A percentile compares a stretch with the other conserved stretches of the same genome.
These are phyloP conservation scores for Drosophila siamana DNA, from an alignment of 2,888 invertebrate species.

Conservation along the genomic window DNA sequence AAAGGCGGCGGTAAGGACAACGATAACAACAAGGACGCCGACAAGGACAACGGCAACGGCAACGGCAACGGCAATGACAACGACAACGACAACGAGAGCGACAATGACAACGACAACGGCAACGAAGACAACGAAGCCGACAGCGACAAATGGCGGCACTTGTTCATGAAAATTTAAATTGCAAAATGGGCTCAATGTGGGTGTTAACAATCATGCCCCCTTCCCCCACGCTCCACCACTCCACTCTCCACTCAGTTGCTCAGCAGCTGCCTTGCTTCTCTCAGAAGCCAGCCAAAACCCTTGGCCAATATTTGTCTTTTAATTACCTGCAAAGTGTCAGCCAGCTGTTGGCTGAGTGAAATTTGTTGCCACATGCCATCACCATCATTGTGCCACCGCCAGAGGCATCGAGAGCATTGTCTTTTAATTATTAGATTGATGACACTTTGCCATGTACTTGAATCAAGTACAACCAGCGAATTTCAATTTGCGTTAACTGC, in stretches of 20 bases:
- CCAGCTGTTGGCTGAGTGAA: constrained; percentile 51
- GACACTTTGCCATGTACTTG: constrained; percentile 10
- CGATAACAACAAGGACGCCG: constrained; percentile 4
- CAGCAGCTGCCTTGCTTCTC: too few relatives aligned
- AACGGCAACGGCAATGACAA: constrained; percentile 3
- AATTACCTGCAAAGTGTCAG: constrained; percentile 73
- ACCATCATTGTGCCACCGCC: neutral
- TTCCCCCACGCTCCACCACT: neutral
- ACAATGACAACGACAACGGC: constrained; percentile 25
- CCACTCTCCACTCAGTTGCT: too few relatives aligned
- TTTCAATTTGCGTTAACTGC: constrained; percentile 4
- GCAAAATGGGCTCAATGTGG: constrained; percentile 74
- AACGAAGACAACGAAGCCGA: constrained; percentile 50
- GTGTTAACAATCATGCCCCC: constrained; percentile 48
- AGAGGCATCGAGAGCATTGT: constrained; percentile 13
- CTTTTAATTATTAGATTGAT: constrained; percentile 53
- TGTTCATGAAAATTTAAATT: constrained; percentile 81
- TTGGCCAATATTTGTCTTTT: constrained; percentile 67
- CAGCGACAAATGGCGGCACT: constrained; percentile 78
- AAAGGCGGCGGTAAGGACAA: constrained; percentile 17
- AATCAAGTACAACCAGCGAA: constrained; percentile 11
- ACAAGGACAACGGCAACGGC: constrained; percentile 18
- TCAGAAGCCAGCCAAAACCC: constrained; percentile 28
- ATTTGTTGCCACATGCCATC: constrained; percentile 55
- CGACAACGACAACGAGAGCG: constrained; percentile 6